phyloP scores from a whole-genome alignment of 2,888 invertebrate genomes.

The Ormyrus labotus region DNA sequence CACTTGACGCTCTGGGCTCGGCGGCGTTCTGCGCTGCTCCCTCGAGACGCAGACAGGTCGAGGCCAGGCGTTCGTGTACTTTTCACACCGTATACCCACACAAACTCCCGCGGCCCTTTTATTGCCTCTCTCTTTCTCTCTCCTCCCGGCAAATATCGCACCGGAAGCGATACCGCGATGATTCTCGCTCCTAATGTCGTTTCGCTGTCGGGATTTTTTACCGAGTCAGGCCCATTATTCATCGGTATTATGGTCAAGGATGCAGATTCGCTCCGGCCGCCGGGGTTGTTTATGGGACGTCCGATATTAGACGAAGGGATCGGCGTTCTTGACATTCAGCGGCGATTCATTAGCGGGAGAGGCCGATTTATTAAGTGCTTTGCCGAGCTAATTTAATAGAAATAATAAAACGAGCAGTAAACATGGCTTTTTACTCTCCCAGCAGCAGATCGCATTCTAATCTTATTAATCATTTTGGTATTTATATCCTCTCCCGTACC shows the following conservation, averaged over 20 bases:
- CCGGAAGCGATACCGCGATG: conserved; percentile 24
- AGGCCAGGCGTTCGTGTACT: conserved; percentile 42
- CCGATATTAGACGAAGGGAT: conserved; percentile 2
- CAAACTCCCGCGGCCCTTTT: conserved; percentile 21
- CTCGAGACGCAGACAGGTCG: conserved; percentile 13
- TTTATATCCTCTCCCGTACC: no score
- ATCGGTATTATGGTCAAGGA: conserved; percentile 43
- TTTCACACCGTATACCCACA: conserved; percentile 2
- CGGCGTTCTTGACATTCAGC: conserved; percentile 31
- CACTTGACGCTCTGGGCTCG: neutral
- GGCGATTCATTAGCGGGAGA: conserved; percentile 22
- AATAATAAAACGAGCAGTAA: conserved; percentile 4
- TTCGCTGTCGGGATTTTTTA: conserved; percentile 8
- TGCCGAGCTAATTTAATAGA: conserved; percentile 3
- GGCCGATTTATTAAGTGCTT: neutral
- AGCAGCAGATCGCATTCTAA: no score
- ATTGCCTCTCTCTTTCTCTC: conserved; percentile 1
- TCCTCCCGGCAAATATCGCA: conserved; percentile 15
- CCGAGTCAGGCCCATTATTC: conserved; percentile 25
- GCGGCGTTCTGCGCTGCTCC: neutral
- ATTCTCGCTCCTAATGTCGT: conserved; percentile 22
- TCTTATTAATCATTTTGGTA: no score
- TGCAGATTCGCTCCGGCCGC: conserved; percentile 2
- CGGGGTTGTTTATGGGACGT: conserved; percentile 29
- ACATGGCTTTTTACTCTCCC: conserved; percentile 19